Percentiles rank a stretch among this genome's conserved stretches.
phyloP scores from a whole-genome alignment of 2,888 invertebrate species.

The Marronus borbonicus region DNA sequence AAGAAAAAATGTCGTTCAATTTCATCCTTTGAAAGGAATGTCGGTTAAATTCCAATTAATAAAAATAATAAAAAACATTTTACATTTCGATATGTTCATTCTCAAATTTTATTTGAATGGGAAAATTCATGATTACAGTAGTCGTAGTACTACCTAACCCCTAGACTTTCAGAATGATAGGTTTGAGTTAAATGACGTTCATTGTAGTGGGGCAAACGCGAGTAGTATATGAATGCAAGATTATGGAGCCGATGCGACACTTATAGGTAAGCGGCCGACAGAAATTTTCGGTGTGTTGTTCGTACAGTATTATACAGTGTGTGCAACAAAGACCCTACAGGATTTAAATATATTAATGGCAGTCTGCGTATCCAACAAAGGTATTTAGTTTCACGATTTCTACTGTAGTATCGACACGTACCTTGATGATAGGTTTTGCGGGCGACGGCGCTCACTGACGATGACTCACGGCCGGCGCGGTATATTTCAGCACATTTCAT shows the following conservation, averaged over 20 bases:
- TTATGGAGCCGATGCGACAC: conserved; percentile 39
- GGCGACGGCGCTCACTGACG: neutral
- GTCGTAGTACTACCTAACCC: too few relatives aligned
- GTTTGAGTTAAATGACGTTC: conserved; percentile 4
- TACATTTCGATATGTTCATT: too few relatives aligned
- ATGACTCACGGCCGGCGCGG: conserved; percentile 33
- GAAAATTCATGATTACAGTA: too few relatives aligned
- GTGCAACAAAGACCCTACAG: conserved; percentile 18
- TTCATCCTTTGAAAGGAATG: too few relatives aligned
- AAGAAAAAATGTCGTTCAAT: too few relatives aligned
- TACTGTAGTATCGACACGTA: neutral
- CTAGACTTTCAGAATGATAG: neutral
- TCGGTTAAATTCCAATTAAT: too few relatives aligned
- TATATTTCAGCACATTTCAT: conserved; percentile 30
- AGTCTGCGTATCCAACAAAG: conserved; percentile 53
- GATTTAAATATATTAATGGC: conserved; percentile 53
- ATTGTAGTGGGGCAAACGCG: conserved; percentile 28
- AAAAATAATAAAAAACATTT: neutral
- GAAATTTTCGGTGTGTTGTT: conserved; percentile 38
- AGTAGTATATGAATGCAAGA: conserved; percentile 41
- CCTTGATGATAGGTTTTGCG: too few relatives aligned
- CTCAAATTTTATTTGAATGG: too few relatives aligned
- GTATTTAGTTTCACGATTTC: conserved; percentile 50
- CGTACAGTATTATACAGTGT: conserved; percentile 27
- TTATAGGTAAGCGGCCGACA: conserved; percentile 45